Evolutionary conservation across 2,797 vertebrate genomes (phyloP).

Genomic region (Paedocypris micromegethes): DNA sequence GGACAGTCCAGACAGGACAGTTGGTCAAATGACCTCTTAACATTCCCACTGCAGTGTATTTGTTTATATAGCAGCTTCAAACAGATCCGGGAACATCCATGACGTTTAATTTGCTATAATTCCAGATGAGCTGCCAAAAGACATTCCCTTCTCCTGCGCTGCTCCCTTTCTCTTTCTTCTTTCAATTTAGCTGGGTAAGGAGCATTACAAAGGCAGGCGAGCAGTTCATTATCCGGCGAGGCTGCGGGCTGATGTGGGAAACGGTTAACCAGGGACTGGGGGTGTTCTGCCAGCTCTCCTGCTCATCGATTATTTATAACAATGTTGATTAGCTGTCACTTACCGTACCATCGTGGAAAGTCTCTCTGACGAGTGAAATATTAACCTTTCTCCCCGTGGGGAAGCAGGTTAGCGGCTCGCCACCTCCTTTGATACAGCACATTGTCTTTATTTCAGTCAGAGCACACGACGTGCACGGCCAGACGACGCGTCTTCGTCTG

Average conservation of each 20-base stretch:
- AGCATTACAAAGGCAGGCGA: constrained; percentile 66
- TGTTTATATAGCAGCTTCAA: constrained; percentile 41
- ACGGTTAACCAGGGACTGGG: constrained; percentile 49
- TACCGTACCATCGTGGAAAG: constrained; percentile 73
- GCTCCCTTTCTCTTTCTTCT: constrained; percentile 56
- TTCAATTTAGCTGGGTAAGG: constrained; percentile 65
- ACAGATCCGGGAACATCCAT: constrained; percentile 52
- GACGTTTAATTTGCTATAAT: constrained; percentile 76
- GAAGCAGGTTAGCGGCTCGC: constrained; percentile 54
- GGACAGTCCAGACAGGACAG: constrained; percentile 39
- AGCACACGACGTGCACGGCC: constrained; percentile 30
- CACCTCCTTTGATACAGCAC: constrained; percentile 41
- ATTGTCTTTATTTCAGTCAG: constrained; percentile 46
- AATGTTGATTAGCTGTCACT: constrained; percentile 84
- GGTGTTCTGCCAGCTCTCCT: constrained; percentile 19
- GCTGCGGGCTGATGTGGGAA: constrained; percentile 50
- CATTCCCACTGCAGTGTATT: neutral
- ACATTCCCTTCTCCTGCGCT: constrained; percentile 59
- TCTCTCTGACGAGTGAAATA: constrained; percentile 78
- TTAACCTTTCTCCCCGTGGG: constrained; percentile 70
- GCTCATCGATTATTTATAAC: constrained; percentile 83
- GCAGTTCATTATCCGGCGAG: constrained; percentile 65
- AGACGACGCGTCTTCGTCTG: neutral
- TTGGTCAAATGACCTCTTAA: constrained; percentile 24
- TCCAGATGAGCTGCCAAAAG: constrained; percentile 72